Evolutionary conservation across 2,888 invertebrate genomes (phyloP).

Genomic region (Athripsodes cinereus): DNA sequence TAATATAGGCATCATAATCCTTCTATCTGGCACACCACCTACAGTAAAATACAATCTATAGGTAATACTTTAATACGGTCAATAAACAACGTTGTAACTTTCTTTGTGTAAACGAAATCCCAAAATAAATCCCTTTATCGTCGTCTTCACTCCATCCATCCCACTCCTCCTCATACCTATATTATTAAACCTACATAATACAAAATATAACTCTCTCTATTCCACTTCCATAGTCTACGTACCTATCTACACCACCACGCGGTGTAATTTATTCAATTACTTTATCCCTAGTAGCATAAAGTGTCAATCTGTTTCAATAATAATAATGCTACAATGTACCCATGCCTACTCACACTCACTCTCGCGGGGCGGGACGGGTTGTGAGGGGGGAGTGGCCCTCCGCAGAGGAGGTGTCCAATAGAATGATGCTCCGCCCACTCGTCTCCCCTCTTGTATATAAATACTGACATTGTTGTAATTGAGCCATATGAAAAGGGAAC

Average conservation of each 20-base stretch:
- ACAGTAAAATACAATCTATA: too few relatives aligned
- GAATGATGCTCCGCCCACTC: neutral
- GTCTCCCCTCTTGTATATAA: neutral
- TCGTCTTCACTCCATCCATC: neutral
- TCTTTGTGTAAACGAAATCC: conserved; percentile 1
- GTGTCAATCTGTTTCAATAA: neutral
- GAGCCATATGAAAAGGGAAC: neutral
- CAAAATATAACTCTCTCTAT: neutral
- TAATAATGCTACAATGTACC: neutral
- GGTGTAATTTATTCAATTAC: conserved; percentile 4
- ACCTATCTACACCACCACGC: too few relatives aligned
- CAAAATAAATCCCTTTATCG: neutral
- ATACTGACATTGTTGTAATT: neutral
- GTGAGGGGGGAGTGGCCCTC: neutral
- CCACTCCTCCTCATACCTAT: neutral
- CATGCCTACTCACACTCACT: neutral
- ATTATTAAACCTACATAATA: neutral
- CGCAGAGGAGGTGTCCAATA: neutral
- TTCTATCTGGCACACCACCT: too few relatives aligned
- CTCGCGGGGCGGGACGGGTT: neutral
- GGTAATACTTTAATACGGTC: neutral
- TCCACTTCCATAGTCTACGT: neutral
- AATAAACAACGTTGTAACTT: neutral
- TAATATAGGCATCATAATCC: too few relatives aligned
- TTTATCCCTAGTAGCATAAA: conserved; percentile 3